Conservation (phyloP, 2,797 vertebrate genomes). For the Tenualosa thibaudeaui region DNA sequence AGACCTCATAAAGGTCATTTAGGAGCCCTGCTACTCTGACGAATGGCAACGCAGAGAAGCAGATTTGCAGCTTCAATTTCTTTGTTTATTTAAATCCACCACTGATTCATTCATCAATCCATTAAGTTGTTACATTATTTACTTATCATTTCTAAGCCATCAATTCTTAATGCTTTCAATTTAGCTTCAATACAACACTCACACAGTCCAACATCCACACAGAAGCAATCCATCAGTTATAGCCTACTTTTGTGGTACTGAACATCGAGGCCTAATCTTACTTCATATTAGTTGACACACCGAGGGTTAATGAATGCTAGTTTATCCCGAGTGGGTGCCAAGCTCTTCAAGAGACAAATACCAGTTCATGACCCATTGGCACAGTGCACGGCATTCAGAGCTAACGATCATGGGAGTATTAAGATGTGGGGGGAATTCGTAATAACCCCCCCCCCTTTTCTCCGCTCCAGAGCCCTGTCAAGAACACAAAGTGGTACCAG, state of each 20-base stretch:
- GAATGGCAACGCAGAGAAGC: background rate
- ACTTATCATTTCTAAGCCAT: background rate
- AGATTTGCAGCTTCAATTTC: background rate
- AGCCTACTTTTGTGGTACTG: background rate
- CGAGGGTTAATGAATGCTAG: background rate
- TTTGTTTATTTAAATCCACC: background rate
- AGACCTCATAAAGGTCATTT: constrained; percentile 32
- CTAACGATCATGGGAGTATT: constrained; percentile 29
- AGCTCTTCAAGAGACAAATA: background rate
- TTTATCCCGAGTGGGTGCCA: background rate
- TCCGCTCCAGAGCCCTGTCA: background rate
- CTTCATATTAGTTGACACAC: background rate
- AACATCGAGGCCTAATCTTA: background rate
- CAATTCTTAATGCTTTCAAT: background rate
- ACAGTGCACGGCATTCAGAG: background rate
- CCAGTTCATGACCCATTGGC: constrained; percentile 24
- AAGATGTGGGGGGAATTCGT: background rate
- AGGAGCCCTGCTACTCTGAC: background rate
- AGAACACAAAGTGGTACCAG: constrained; percentile 16
- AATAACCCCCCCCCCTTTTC: background rate
- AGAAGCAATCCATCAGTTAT: background rate
- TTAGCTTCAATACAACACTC: background rate
- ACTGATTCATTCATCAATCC: background rate
- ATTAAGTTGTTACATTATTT: background rate
- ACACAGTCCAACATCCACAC: background rate